A percentile compares a stretch with the other conserved stretches of the same genome.
Evolutionary conservation across 2,797 vertebrate species (phyloP).

Genomic region (Cirrhinus molitorella): DNA sequence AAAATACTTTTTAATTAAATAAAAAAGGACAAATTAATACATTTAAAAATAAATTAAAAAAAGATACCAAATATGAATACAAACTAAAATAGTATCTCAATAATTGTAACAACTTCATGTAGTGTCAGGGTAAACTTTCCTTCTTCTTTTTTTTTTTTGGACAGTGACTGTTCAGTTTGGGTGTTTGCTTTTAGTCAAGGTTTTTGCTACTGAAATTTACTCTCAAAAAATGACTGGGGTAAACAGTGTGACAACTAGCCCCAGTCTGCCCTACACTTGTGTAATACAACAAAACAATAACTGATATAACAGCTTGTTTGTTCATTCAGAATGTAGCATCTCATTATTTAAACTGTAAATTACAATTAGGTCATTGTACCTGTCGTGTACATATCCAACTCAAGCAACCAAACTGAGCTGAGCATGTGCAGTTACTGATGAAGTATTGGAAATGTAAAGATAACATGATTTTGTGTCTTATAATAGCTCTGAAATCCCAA

Average conservation of each 20-base stretch:
- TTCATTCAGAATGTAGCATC: not conserved
- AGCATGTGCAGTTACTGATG: not conserved
- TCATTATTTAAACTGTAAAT: not conserved
- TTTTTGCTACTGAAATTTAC: no score
- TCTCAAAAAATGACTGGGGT: not conserved
- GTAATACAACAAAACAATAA: not conserved
- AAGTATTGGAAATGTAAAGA: not conserved
- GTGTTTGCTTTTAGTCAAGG: no score
- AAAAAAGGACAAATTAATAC: no score
- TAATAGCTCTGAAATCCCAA: conserved; percentile 10
- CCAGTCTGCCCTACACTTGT: not conserved
- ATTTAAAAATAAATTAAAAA: no score
- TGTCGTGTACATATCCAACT: not conserved
- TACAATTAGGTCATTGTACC: not conserved
- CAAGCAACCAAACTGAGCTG: not conserved
- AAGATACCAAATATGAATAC: no score
- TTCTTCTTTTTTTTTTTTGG: no score
- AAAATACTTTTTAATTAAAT: no score
- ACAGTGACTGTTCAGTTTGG: no score
- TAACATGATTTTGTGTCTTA: not conserved
- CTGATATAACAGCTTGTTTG: not conserved
- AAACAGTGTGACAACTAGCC: not conserved
- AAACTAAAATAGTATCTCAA: no score
- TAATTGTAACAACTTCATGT: no score
- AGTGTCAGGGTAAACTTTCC: no score